Evolutionary conservation across 2,888 invertebrate genomes (phyloP).

Genomic region (Dolomedes plantarius): DNA sequence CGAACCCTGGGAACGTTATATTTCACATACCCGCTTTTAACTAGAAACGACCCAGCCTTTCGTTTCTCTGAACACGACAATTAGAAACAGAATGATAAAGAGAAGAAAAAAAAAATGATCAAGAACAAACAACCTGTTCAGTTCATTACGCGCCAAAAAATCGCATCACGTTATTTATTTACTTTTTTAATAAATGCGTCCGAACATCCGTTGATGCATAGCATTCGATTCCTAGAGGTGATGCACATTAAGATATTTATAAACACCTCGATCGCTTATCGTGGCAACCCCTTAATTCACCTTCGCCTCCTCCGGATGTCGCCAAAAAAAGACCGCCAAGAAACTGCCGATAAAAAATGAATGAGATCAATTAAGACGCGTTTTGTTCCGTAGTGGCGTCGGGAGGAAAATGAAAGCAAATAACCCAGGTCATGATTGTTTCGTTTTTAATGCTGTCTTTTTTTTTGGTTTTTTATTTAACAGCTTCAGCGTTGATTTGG

Average conservation of each 20-base stretch:
- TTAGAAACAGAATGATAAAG: conserved; percentile 29
- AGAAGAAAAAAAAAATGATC: conserved; percentile 25
- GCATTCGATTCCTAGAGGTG: conserved; percentile 63
- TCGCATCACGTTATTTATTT: conserved; percentile 52
- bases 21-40: conserved; percentile 45
- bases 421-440: no score
- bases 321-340: conserved; percentile 33
- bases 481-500: no score
- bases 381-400: background rate
- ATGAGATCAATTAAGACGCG: conserved; percentile 40
- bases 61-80: conserved; percentile 58
- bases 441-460: no score
- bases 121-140: conserved; percentile 46
- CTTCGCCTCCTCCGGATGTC: background rate
- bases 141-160: conserved; percentile 40
- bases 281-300: conserved; percentile 7
- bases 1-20: conserved; percentile 35
- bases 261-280: conserved; percentile 50
- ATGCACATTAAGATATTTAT: conserved; percentile 58
- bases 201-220: conserved; percentile 53
- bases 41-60: conserved; percentile 10
- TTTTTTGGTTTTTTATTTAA: no score
- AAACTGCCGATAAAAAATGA: conserved; percentile 40
- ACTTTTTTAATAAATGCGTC: conserved; percentile 43
- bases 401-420: background rate